Conservation (phyloP, 1,140 invertebrate genomes). For the Lordiphosa clarofinis region DNA sequence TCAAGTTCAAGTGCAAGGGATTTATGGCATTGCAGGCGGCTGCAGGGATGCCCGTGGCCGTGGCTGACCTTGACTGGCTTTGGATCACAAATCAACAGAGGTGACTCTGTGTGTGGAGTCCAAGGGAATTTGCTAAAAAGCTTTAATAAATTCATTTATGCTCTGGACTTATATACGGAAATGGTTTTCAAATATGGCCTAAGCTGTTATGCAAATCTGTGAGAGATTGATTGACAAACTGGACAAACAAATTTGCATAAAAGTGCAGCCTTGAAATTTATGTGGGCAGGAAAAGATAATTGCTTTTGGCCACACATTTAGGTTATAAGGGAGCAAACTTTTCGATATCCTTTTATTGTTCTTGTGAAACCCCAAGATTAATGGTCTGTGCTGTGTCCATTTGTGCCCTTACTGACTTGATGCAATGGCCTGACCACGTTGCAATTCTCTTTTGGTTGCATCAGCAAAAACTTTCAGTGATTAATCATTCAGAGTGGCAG, state of each 20-base stretch:
- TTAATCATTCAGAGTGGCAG: constrained; percentile 28
- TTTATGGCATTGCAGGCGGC: constrained; percentile 25
- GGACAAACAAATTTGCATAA: constrained; percentile 15
- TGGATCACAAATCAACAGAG: no score
- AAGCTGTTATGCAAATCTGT: background rate
- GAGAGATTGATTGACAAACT: constrained; percentile 42
- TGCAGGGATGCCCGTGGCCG: constrained; percentile 1
- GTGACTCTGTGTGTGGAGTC: no score
- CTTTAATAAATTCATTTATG: constrained; percentile 2
- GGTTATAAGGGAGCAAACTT: no score
- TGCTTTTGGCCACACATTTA: constrained; percentile 1
- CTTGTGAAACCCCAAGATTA: no score
- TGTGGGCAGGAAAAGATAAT: constrained; percentile 10
- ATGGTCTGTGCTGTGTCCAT: no score
- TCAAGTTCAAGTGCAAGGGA: constrained; percentile 39
- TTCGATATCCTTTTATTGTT: no score
- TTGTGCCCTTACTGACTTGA: no score
- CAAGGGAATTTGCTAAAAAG: no score
- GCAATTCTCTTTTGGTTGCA: constrained; percentile 19
- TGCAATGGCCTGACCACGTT: background rate
- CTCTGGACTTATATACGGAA: no score
- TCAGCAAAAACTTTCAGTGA: constrained; percentile 24
- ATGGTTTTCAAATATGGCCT: no score
- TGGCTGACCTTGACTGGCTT: constrained; percentile 19
- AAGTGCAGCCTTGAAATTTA: constrained; percentile 26